Conservation (phyloP, 2,113 vertebrate species). For the Brevimyrus niger region DNA sequence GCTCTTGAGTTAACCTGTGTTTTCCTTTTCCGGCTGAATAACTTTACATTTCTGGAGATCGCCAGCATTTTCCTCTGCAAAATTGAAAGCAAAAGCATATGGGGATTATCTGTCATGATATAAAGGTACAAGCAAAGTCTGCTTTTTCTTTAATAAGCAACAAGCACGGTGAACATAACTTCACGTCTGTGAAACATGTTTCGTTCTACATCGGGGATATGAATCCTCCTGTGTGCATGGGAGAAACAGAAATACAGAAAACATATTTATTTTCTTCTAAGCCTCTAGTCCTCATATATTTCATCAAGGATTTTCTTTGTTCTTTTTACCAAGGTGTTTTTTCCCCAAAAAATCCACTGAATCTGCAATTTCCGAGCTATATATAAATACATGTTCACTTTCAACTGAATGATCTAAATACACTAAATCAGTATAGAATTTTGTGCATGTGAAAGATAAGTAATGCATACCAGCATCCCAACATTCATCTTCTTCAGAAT, state of each 20-base stretch:
- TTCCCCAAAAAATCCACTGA: background rate
- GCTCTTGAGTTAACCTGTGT: background rate
- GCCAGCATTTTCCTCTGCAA: slow-evolving; percentile 37
- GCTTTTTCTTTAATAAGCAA: slow-evolving; percentile 39
- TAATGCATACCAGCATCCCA: slow-evolving; percentile 26
- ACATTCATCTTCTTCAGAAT: slow-evolving; percentile 28
- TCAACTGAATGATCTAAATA: background rate
- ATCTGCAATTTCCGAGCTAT: background rate
- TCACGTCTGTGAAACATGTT: slow-evolving; percentile 25
- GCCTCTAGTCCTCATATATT: slow-evolving; percentile 32
- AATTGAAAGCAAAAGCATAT: slow-evolving; percentile 28
- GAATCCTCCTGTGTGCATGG: slow-evolving; percentile 42
- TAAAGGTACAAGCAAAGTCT: slow-evolving; percentile 40
- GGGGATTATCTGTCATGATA: slow-evolving; percentile 38
- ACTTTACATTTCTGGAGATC: slow-evolving; percentile 33
- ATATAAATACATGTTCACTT: background rate
- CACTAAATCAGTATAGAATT: background rate
- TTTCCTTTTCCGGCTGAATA: background rate
- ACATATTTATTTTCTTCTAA: slow-evolving; percentile 41
- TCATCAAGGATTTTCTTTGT: background rate
- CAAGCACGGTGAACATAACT: slow-evolving; percentile 30
- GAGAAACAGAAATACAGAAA: slow-evolving; percentile 39
- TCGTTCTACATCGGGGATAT: slow-evolving; percentile 37
- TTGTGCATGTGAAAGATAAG: background rate
- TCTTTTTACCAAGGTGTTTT: background rate